These are phyloP conservation scores for Ibidorhyncha struthersii DNA, from an alignment of 2,113 vertebrate genomes.

Conservation along the genomic window DNA sequence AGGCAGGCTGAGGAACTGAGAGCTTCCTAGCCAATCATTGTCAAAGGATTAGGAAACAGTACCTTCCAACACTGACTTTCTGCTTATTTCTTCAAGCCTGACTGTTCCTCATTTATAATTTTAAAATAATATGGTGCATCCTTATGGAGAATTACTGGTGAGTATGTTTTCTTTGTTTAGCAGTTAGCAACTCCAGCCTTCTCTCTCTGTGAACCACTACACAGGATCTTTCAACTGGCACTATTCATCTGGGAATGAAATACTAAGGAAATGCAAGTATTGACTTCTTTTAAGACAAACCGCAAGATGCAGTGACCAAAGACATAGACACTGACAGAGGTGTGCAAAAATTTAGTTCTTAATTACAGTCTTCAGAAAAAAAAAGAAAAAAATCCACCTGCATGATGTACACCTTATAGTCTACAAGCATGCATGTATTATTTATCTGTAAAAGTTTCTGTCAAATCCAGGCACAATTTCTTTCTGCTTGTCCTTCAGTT, in stretches of 20 bases:
- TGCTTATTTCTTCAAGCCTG: neutral
- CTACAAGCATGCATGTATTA: neutral
- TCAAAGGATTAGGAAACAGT: neutral
- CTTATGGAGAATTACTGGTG: neutral
- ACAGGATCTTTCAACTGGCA: neutral
- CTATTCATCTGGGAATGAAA: neutral
- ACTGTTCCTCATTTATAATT: neutral
- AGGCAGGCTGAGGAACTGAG: neutral
- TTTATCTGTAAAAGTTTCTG: neutral
- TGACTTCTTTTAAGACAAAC: neutral
- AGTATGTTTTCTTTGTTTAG: neutral
- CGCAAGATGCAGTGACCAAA: neutral
- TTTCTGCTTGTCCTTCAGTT: neutral
- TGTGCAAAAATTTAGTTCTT: neutral
- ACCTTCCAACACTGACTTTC: neutral
- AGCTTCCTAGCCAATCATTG: neutral
- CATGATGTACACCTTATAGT: neutral
- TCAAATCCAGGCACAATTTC: neutral
- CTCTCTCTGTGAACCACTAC: neutral
- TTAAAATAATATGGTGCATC: neutral
- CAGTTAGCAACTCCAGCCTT: neutral
- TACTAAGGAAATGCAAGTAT: neutral
- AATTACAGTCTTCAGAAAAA: neutral
- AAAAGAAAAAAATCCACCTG: neutral
- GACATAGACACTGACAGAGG: neutral